Conservation (phyloP, 2,888 invertebrate genomes). For the Xylocampa areola region DNA sequence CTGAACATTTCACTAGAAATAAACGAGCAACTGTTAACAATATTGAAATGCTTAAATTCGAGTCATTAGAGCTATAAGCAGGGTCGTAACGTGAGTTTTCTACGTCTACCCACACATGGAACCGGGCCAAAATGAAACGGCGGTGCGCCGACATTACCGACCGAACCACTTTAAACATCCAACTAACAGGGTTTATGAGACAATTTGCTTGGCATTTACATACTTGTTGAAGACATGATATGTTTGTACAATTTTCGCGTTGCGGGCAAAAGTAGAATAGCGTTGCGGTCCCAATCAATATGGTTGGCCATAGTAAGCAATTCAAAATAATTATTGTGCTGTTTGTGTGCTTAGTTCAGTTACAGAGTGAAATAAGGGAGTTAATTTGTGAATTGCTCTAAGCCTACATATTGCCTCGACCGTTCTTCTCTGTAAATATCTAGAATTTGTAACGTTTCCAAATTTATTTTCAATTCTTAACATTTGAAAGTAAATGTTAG, state of each 20-base stretch:
- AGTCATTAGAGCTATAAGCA: conserved; percentile 59
- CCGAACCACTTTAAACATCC: conserved; percentile 55
- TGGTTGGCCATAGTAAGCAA: neutral
- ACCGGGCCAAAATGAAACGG: conserved; percentile 58
- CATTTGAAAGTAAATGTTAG: too few species aligned
- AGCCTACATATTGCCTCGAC: too few species aligned
- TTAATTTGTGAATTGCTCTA: too few species aligned
- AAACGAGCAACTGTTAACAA: conserved; percentile 55
- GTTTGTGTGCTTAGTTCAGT: too few species aligned
- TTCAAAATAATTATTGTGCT: too few species aligned
- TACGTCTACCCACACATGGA: conserved; percentile 55
- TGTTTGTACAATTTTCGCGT: conserved; percentile 34
- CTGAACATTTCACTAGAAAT: conserved; percentile 49
- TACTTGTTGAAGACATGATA: conserved; percentile 55
- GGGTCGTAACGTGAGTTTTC: conserved; percentile 53
- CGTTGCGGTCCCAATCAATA: neutral
- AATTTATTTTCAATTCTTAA: too few species aligned
- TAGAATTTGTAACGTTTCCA: too few species aligned
- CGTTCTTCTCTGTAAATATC: too few species aligned
- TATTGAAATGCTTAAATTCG: conserved; percentile 59
- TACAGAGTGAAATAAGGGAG: too few species aligned
- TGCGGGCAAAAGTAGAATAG: conserved; percentile 23
- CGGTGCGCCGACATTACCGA: conserved; percentile 51
- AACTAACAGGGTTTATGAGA: conserved; percentile 56
- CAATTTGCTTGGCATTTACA: conserved; percentile 54